Evolutionary conservation across 2,888 invertebrate species (phyloP).

Genomic region (Folsomia candida): DNA sequence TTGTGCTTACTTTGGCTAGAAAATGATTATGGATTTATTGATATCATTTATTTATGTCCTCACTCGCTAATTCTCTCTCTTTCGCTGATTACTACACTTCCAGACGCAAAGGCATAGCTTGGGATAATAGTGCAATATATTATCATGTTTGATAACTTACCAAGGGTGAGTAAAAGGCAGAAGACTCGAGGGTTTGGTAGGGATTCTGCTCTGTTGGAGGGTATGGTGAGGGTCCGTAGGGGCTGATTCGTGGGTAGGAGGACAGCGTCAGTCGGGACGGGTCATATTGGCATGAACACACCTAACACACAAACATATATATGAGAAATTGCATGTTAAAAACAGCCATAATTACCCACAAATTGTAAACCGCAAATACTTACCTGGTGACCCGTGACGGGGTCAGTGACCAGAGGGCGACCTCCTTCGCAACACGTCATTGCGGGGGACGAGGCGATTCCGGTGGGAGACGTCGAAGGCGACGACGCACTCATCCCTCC

Average conservation of each 20-base stretch:
- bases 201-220: conserved; percentile 84
- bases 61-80: background rate
- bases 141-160: conserved; percentile 66
- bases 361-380: too few relatives aligned
- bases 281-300: conserved; percentile 89
- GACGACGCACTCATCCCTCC: conserved; percentile 51
- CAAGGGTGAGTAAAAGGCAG: conserved; percentile 91
- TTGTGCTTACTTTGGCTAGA: background rate
- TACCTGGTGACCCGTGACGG: conserved; percentile 86
- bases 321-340: too few relatives aligned
- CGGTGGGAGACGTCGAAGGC: conserved; percentile 51
- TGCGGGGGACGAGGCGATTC: conserved; percentile 45
- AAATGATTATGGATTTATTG: background rate
- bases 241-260: conserved; percentile 75
- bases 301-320: too few relatives aligned
- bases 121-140: background rate
- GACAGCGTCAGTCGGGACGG: conserved; percentile 79
- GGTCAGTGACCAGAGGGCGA: conserved; percentile 86
- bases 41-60: background rate
- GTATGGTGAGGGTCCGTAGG: conserved; percentile 68
- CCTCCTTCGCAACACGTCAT: conserved; percentile 83
- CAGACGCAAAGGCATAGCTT: background rate
- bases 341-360: too few relatives aligned
- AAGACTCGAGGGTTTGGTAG: conserved; percentile 89
- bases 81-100: background rate